A percentile compares a stretch with the other conserved stretches of the same genome.
These are phyloP conservation scores for Trogon surrucura DNA, from an alignment of 2,113 vertebrate species.

Conservation along the genomic window DNA sequence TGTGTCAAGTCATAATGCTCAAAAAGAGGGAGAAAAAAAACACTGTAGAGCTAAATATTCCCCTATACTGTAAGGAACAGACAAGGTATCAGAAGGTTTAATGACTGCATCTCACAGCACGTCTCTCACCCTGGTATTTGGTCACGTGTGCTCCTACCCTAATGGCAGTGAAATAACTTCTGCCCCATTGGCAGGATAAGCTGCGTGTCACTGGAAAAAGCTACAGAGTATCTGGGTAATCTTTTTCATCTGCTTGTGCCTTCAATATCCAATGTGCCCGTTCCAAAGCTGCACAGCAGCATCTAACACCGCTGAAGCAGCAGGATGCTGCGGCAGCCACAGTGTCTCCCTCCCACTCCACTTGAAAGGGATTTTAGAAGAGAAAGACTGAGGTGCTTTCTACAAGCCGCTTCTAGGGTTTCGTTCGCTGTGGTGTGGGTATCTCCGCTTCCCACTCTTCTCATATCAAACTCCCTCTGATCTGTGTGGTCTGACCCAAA, in stretches of 20 bases:
- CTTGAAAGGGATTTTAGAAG: background rate
- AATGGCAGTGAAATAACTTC: background rate
- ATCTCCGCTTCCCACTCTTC: background rate
- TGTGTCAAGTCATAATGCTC: background rate
- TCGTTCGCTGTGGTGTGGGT: background rate
- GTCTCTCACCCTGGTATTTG: background rate
- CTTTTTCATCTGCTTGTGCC: background rate
- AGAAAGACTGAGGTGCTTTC: background rate
- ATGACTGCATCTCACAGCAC: background rate
- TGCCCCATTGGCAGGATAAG: background rate
- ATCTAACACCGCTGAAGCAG: background rate
- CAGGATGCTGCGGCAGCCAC: background rate
- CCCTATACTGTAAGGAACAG: background rate
- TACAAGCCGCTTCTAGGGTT: background rate
- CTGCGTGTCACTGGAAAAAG: background rate
- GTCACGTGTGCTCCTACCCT: fast-evolving
- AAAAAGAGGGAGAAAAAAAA: background rate
- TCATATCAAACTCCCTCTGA: slow-evolving; percentile 4
- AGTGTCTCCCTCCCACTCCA: background rate
- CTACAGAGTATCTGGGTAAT: background rate
- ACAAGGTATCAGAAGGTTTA: background rate
- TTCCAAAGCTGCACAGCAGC: background rate
- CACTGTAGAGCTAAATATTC: background rate
- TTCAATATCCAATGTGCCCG: fast-evolving
- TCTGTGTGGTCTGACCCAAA: slow-evolving; percentile 41